Percentiles rank a stretch among this genome's conserved stretches.
Evolutionary conservation across 2,113 vertebrate species (phyloP).

Genomic region (Chaetorhynchus papuensis): DNA sequence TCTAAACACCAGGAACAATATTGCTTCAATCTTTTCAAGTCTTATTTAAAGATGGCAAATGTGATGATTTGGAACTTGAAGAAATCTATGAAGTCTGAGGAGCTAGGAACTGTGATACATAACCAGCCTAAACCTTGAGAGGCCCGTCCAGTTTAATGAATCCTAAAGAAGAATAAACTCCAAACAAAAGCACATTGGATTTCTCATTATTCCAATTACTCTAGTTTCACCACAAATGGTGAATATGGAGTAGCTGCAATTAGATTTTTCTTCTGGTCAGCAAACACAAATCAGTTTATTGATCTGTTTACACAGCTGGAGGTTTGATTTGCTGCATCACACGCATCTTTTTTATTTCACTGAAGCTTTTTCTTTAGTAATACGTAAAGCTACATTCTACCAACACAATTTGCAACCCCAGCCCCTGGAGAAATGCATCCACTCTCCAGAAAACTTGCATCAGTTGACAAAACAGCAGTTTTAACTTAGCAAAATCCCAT

Average conservation of each 20-base stretch:
- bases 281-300: constrained; percentile 52
- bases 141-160: neutral
- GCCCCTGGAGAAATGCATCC: neutral
- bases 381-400: neutral
- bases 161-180: constrained; percentile 38
- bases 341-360: neutral
- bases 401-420: neutral
- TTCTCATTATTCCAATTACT: constrained; percentile 62
- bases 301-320: constrained; percentile 54
- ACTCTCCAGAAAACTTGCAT: neutral
- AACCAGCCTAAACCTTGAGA: neutral
- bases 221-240: neutral
- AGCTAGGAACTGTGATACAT: neutral
- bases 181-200: constrained; percentile 43
- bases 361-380: neutral
- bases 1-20: neutral
- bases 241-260: constrained; percentile 13
- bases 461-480: neutral
- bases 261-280: constrained; percentile 51
- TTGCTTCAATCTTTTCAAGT: neutral
- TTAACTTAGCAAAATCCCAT: neutral
- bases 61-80: neutral
- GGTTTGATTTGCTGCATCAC: neutral
- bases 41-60: neutral
- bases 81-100: neutral